These are phyloP conservation scores for Acanthopleura granulata DNA, from an alignment of 2,888 invertebrate species.

Conservation along the genomic window DNA sequence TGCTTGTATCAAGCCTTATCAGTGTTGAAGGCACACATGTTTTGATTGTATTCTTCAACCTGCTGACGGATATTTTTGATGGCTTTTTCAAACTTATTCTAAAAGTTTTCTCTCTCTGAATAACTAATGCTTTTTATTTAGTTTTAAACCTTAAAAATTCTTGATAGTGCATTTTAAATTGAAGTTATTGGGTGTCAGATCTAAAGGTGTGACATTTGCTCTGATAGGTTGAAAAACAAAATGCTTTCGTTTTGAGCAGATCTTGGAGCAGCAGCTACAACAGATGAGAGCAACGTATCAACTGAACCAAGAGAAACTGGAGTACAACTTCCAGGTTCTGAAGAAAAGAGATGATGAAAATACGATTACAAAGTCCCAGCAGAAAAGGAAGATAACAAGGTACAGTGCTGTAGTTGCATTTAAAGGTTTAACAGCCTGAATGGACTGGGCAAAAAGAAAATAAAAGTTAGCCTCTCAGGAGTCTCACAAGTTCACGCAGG, in stretches of 20 bases:
- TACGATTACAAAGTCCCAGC: conserved; percentile 69
- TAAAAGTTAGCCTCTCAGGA: no score
- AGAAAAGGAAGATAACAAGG: conserved; percentile 69
- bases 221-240: background rate
- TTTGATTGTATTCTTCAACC: no score
- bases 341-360: conserved; percentile 88
- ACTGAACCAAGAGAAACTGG: conserved; percentile 89
- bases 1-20: no score
- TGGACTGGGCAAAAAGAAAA: no score
- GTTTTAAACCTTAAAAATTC: background rate
- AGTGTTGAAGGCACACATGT: no score
- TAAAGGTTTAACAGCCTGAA: no score
- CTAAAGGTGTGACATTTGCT: background rate
- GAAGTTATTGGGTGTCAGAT: background rate
- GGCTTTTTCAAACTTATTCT: no score
- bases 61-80: no score
- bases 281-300: conserved; percentile 86
- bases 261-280: conserved; percentile 79
- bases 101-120: no score
- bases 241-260: conserved; percentile 39
- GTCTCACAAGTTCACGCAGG: no score
- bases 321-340: conserved; percentile 87
- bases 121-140: no score
- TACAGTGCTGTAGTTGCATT: conserved; percentile 25
- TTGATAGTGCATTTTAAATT: no score